Base-by-base conservation (phyloP, 2,113 vertebrate species). In the Lamprotornis superbus region DNA sequence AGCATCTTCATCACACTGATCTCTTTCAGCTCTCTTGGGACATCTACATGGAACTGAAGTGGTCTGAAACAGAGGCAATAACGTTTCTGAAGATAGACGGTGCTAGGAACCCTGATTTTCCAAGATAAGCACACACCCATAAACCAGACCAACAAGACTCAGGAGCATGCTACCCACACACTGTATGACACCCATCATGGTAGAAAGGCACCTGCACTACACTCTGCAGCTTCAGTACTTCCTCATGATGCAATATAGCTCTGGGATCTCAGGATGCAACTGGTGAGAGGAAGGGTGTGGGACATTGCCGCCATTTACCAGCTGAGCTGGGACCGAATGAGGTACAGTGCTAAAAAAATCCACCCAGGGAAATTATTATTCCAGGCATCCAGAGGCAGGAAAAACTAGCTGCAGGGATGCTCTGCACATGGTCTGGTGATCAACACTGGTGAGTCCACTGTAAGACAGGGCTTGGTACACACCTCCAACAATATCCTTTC, bases 141-240 rank as follows among this genome's bases (percentile, higher is more conserved):
- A 89, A 96, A 96, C 95, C 90, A 92, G 90, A 87, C 39, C 67
- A 91, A 70, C 91, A 65, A 74, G 94, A 88, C 71, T 77, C 50
- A 49, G 52, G 15, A 81, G 68, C 5, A 0, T 12, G n/a, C 91
- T 91, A 73, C 93, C 88, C 82, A 95, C 95, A 85, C 59, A 68
- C 14, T 24, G 60, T 9, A 37, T 61, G 52, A 92, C 68, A 86
- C 35, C 42, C 67, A 60, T n/a, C 65, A 70, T 23, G 35, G 56
- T 28, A 83, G 63, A 83, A 67, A 81, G 76, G 76, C 74, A 85
- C 47, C n/a, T 4, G 5, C 31, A 71, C 9, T 46, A 65, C 67
- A 68, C 28, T 75, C 37, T 68, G 71, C 44, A 84, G 77, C 61
- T 70, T 63, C 39, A 37, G 30, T 15, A 37, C 44, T 94, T 94